Base-by-base conservation (phyloP, 2,888 invertebrate species). In the Eupithecia tripunctaria region DNA sequence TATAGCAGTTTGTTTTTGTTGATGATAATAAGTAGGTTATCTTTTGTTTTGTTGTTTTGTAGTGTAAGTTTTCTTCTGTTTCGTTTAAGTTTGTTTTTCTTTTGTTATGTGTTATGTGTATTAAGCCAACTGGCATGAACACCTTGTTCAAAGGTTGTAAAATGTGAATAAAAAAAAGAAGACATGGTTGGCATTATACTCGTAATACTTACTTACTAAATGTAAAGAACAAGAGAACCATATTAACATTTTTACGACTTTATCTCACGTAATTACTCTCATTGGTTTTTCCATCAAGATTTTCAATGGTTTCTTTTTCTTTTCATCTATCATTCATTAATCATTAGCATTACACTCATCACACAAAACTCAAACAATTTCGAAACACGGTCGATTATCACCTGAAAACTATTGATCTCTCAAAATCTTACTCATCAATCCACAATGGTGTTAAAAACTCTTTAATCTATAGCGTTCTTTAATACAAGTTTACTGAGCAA, bases 401-500 rank as follows among this genome's bases (percentile, higher is more conserved):
- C 72, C 79, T 78, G 72, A 78, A 78, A 80, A 80, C 78, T 77
- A 74, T 68, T 72, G 78, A 73, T 71, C 67, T 60, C 25, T 14
- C 56, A 56, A 77, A 83, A 83, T 81, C 76, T 18, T 76, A 79
- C 73, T 72, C 76, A 76, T 81, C 80, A 79, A 79, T 81, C 76
- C 80, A 79, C 71, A 79, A 71, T 72, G 68, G n/a, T n/a, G 29
- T 10, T 82, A 82, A 81, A 85, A 86, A 85, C 63, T 78, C 80
- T 21, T 29, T 86, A 84, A 85, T 87, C 85, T 79, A 77, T 83
- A 82, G 80, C 81, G 78, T 82, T 82, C 75, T 80, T 80, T 82
- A 83, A 83, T 82, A 84, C 84, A 79, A 84, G 88, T 89, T 88
- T 88, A 84, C 86, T 80, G 80, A 83, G 79, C 84, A 74, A 84